Conservation (phyloP, 2,797 vertebrate species). For the Gymnoscopelus microlampas region DNA sequence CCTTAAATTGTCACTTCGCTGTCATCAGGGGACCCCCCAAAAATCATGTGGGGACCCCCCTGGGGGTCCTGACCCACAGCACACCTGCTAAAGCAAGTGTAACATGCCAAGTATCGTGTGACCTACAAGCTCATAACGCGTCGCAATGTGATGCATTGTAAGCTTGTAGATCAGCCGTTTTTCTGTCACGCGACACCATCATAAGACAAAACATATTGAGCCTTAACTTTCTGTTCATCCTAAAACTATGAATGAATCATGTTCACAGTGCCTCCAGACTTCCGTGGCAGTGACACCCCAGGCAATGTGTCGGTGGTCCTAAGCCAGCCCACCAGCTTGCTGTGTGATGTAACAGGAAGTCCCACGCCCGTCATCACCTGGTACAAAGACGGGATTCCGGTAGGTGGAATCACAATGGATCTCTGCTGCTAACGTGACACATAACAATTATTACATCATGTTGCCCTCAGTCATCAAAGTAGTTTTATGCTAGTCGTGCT, state of each 20-base stretch:
- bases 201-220: not conserved
- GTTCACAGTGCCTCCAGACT: conserved; percentile 89
- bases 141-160: no score
- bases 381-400: conserved; percentile 89
- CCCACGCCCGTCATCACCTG: conserved; percentile 90
- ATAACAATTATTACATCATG: not conserved
- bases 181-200: no score
- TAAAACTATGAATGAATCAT: not conserved
- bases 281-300: conserved; percentile 82
- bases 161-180: no score
- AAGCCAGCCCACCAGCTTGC: conserved; percentile 84
- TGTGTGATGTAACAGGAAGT: conserved; percentile 91
- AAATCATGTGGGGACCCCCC: no score
- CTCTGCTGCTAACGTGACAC: not conserved
- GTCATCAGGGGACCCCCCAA: no score
- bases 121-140: no score
- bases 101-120: no score
- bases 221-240: not conserved
- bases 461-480: no score
- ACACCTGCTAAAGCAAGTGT: no score
- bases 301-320: conserved; percentile 87
- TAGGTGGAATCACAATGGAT: conserved; percentile 70
- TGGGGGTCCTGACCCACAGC: no score
- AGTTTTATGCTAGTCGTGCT: no score
- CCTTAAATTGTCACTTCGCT: no score